Evolutionary conservation across 2,113 vertebrate genomes (phyloP).

Genomic region (Neotoma lepida): DNA sequence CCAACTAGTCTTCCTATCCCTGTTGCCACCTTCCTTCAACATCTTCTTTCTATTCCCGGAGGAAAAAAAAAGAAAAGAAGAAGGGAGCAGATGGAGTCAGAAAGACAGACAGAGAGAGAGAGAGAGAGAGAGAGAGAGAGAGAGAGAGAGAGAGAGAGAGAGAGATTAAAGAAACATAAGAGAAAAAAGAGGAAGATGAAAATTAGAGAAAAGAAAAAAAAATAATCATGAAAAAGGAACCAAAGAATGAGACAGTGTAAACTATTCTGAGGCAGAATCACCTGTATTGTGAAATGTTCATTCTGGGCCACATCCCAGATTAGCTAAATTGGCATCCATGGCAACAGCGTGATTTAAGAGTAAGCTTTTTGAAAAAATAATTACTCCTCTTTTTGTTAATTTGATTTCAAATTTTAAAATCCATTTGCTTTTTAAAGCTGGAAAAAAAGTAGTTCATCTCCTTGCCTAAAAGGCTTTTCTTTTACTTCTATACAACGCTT

Average conservation of each 20-base stretch:
- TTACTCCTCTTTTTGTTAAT: conserved; percentile 65
- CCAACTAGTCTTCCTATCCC: neutral
- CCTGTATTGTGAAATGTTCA: conserved; percentile 53
- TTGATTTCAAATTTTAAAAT: conserved; percentile 66
- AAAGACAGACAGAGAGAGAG: neutral
- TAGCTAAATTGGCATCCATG: conserved; percentile 56
- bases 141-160: neutral
- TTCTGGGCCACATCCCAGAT: conserved; percentile 65
- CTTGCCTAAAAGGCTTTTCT: conserved; percentile 63
- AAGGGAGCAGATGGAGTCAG: neutral
- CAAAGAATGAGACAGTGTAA: neutral
- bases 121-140: neutral
- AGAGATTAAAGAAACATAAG: neutral
- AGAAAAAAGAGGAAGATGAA: neutral
- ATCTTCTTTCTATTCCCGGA: neutral
- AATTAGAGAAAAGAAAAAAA: neutral
- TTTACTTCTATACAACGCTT: conserved; percentile 46
- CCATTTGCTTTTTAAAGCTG: conserved; percentile 67
- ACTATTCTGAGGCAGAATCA: conserved; percentile 43
- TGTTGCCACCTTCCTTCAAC: neutral
- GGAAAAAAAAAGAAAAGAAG: neutral
- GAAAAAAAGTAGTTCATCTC: conserved; percentile 25
- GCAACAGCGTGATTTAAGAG: conserved; percentile 57
- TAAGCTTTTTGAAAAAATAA: conserved; percentile 70
- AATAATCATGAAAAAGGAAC: neutral